Conservation (phyloP, 2,797 vertebrate genomes). For the Eidolon dupreanum region DNA sequence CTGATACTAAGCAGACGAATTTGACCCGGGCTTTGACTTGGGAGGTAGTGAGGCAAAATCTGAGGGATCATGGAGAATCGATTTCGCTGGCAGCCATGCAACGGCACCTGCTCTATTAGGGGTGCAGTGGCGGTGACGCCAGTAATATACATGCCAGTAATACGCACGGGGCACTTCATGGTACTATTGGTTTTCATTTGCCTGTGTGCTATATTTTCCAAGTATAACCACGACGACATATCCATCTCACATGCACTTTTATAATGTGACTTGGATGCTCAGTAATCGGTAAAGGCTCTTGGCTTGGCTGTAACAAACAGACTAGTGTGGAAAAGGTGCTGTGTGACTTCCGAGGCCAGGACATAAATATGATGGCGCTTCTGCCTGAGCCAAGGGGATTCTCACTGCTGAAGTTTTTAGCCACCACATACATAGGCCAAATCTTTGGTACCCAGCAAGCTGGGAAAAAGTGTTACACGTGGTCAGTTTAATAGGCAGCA, state of each 20-base stretch:
- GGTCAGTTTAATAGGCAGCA: background rate
- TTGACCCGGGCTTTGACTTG: background rate
- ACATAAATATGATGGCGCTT: background rate
- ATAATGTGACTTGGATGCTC: background rate
- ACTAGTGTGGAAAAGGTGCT: accelerated
- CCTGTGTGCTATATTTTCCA: background rate
- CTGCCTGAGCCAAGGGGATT: background rate
- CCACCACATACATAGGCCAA: background rate
- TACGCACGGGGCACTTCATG: background rate
- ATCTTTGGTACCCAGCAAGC: background rate
- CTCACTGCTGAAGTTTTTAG: background rate
- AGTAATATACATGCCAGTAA: too few species aligned
- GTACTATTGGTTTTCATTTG: background rate
- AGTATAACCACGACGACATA: background rate
- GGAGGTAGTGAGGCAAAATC: background rate
- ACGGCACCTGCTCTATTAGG: accelerated
- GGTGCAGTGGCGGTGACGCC: too few species aligned
- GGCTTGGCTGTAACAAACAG: background rate
- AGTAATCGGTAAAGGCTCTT: background rate
- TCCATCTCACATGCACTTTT: background rate
- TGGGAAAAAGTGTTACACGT: background rate
- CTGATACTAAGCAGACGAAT: background rate
- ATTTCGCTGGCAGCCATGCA: background rate
- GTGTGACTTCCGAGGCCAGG: background rate
- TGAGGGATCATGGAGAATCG: background rate